These are phyloP conservation scores for Cirrhinus molitorella DNA, from an alignment of 2,797 vertebrate genomes.

Conservation along the genomic window DNA sequence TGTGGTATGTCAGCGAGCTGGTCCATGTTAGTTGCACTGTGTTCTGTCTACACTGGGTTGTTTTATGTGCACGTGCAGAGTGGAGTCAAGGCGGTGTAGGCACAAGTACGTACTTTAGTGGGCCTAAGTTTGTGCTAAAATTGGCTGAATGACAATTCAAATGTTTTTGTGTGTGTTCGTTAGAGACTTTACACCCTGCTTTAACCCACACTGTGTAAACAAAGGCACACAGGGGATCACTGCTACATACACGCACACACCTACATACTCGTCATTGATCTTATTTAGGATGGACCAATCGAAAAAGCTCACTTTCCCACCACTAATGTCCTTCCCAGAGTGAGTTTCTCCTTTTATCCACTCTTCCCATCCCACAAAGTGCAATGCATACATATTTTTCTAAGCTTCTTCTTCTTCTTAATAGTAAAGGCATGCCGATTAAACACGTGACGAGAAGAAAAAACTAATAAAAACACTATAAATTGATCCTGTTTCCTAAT, in stretches of 20 bases:
- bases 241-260: conserved; percentile 16
- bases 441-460: conserved; percentile 68
- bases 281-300: conserved; percentile 43
- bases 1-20: conserved; percentile 43
- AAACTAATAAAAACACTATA: conserved; percentile 51
- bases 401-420: conserved; percentile 62
- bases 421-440: conserved; percentile 76
- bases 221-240: conserved; percentile 39
- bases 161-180: conserved; percentile 12
- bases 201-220: conserved; percentile 37
- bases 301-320: conserved; percentile 46
- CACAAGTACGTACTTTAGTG: conserved; percentile 50
- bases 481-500: conserved; percentile 53
- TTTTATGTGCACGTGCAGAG: conserved; percentile 11
- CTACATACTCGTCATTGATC: conserved; percentile 7
- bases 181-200: conserved; percentile 29
- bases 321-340: conserved; percentile 49
- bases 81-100: conserved; percentile 11
- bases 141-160: conserved; percentile 42
- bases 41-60: conserved; percentile 41
- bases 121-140: conserved; percentile 47
- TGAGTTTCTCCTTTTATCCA: conserved; percentile 66
- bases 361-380: conserved; percentile 73
- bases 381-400: conserved; percentile 66
- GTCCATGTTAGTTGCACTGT: conserved; percentile 31